These are phyloP conservation scores for Anisognathus igniventris DNA, from an alignment of 2,797 vertebrate species.

Conservation along the genomic window DNA sequence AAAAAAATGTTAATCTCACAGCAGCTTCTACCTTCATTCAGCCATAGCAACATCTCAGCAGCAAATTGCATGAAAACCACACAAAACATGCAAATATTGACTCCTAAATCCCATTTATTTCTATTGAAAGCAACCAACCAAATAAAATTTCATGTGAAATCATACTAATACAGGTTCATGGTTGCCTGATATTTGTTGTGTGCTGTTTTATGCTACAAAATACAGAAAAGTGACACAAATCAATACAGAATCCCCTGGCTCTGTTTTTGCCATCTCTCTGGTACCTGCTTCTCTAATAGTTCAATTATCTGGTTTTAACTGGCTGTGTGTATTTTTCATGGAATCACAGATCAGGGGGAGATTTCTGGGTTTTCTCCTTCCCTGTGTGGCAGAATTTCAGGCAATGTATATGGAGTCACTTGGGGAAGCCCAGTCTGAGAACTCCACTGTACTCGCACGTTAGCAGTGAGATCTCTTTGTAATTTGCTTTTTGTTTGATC, in stretches of 20 bases:
- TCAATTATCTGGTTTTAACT: neutral
- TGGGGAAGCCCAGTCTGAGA: neutral
- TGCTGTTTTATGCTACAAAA: neutral
- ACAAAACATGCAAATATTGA: neutral
- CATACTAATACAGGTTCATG: neutral
- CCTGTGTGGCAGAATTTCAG: neutral
- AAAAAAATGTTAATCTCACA: neutral
- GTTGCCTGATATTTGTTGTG: neutral
- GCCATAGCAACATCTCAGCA: neutral
- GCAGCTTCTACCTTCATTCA: neutral
- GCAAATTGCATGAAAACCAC: neutral
- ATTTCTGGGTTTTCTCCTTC: neutral
- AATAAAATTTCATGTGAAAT: neutral
- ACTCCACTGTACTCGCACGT: rapidly evolving
- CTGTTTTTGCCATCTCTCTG: neutral
- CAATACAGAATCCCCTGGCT: neutral
- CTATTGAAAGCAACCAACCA: neutral
- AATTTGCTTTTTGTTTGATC: neutral
- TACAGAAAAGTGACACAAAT: neutral
- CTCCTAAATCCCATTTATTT: neutral
- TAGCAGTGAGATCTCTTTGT: neutral
- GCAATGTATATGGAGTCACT: neutral
- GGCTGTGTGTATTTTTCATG: neutral
- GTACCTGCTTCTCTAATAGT: neutral
- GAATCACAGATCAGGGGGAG: neutral